Conservation (phyloP, 1,140 invertebrate genomes). For the Zaprionus taronus region DNA sequence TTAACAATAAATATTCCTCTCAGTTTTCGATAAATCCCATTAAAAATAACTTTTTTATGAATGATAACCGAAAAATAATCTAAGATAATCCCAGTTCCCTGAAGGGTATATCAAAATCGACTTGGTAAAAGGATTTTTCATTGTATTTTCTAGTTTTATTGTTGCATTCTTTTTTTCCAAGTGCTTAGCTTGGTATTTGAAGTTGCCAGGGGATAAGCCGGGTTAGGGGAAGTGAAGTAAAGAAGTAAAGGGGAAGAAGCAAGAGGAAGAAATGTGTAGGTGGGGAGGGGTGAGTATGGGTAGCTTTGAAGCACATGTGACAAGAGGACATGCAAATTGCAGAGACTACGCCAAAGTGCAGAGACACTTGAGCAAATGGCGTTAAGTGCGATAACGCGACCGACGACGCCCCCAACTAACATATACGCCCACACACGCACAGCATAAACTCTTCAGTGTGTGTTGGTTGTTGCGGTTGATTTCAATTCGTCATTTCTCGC, state of each 20-base stretch:
- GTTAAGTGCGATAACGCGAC: conserved; percentile 59
- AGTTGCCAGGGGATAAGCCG: conserved; percentile 20
- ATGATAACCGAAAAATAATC: no score
- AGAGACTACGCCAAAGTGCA: conserved; percentile 57
- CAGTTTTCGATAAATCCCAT: no score
- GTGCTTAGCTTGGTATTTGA: neutral
- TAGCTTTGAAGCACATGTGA: conserved; percentile 32
- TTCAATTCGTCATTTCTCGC: conserved; percentile 17
- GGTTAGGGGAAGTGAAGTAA: neutral
- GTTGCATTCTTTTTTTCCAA: conserved; percentile 25
- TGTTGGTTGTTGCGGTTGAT: conserved; percentile 36
- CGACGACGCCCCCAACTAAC: conserved; percentile 29
- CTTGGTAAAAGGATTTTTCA: neutral
- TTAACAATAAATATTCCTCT: no score
- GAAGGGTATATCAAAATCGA: neutral
- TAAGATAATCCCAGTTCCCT: no score
- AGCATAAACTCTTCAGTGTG: neutral
- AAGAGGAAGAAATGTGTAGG: neutral
- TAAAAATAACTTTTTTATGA: no score
- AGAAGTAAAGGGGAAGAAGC: neutral
- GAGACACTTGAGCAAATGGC: conserved; percentile 66
- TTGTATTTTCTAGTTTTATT: conserved; percentile 38
- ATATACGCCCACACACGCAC: conserved; percentile 3
- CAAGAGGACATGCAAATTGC: conserved; percentile 56
- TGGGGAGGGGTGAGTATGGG: neutral